Percentiles rank a stretch among this genome's conserved stretches.
phyloP scores from a whole-genome alignment of 1,140 invertebrate species.

The Lordiphosa clarofinis region DNA sequence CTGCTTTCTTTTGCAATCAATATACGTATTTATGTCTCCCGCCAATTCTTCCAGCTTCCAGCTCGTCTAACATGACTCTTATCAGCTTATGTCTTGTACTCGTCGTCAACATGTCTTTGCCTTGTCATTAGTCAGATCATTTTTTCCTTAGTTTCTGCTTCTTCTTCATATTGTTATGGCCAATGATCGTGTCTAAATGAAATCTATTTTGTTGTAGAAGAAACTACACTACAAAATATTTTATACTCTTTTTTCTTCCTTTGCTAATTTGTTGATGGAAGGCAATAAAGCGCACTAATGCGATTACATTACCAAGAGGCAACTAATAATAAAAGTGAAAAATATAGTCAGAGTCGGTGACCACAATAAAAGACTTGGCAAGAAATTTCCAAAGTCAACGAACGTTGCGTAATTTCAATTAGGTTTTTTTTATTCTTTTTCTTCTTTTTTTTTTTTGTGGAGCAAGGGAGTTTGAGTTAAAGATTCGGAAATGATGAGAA shows the following conservation, averaged over 20 bases:
- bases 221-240: slow-evolving; percentile 8
- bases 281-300: slow-evolving; percentile 67
- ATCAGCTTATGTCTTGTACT: slow-evolving; percentile 67
- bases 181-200: slow-evolving; percentile 74
- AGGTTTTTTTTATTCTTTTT: slow-evolving; percentile 31
- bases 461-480: slow-evolving; percentile 5
- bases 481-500: slow-evolving; percentile 66
- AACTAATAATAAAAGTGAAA: slow-evolving; percentile 74
- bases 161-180: slow-evolving; percentile 52
- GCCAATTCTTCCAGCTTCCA: slow-evolving; percentile 15
- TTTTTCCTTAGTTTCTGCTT: slow-evolving; percentile 33
- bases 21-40: slow-evolving; percentile 2
- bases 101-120: slow-evolving; percentile 40
- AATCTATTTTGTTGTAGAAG: slow-evolving; percentile 59
- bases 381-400: slow-evolving; percentile 69
- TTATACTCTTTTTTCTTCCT: slow-evolving; percentile 33
- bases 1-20: not conserved
- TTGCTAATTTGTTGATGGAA: slow-evolving; percentile 35
- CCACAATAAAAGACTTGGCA: slow-evolving; percentile 30
- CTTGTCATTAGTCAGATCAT: slow-evolving; percentile 63
- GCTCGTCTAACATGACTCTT: slow-evolving; percentile 43
- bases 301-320: slow-evolving; percentile 61
- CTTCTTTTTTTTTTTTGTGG: slow-evolving; percentile 18
- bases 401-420: slow-evolving; percentile 78
- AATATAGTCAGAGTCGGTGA: slow-evolving; percentile 28